Evolutionary conservation across 2,113 vertebrate species (phyloP).

Genomic region (Piprites chloris): DNA sequence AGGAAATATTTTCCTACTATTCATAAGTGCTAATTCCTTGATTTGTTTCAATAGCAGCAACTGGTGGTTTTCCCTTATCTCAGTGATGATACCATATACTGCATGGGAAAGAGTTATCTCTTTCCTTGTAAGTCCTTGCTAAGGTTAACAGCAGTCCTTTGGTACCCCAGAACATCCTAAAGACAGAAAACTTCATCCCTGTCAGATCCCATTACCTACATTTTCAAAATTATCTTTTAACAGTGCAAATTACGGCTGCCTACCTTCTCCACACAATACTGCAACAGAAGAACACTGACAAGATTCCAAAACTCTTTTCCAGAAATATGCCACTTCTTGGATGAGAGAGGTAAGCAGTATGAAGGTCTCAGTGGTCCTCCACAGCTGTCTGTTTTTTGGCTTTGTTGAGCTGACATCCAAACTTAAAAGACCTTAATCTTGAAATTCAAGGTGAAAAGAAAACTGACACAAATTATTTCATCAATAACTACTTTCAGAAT

Average conservation of each 20-base stretch:
- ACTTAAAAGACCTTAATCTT: not conserved
- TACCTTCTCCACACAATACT: not conserved
- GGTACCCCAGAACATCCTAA: not conserved
- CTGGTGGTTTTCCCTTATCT: not conserved
- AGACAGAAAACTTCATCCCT: not conserved
- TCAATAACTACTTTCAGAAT: not conserved
- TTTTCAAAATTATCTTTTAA: not conserved
- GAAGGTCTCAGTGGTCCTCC: not conserved
- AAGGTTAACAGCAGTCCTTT: not conserved
- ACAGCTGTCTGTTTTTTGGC: not conserved
- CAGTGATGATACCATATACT: not conserved
- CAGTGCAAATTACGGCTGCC: not conserved
- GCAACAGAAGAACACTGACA: not conserved
- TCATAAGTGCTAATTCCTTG: not conserved
- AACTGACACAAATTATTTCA: not conserved
- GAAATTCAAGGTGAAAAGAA: not conserved
- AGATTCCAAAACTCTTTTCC: not conserved
- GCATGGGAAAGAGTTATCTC: not conserved
- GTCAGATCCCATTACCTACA: not conserved
- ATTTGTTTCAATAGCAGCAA: not conserved
- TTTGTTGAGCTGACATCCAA: not conserved
- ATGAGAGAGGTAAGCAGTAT: not conserved
- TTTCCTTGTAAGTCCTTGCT: not conserved
- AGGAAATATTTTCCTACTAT: not conserved
- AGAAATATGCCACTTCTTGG: not conserved